Evolutionary conservation across 2,888 invertebrate genomes (phyloP), one percentile per base, ranked within the genome.

Genomic region (Thecophora atra): DNA sequence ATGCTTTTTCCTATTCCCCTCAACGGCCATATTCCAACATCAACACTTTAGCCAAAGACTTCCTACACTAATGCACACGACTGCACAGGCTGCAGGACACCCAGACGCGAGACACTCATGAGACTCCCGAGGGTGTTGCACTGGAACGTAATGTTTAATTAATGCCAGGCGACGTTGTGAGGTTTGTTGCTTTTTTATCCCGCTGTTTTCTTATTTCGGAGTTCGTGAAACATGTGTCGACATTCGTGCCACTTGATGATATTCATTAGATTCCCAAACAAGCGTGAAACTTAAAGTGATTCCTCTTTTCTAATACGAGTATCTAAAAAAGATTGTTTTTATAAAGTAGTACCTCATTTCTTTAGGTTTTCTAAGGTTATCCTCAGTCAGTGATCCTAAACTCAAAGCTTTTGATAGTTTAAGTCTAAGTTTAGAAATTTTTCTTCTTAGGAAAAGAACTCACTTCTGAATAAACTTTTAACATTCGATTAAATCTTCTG

Each of bases 91-190:
- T 60, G 19, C 58, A 37, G 44, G 44, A 11, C 24, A 54, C 54
- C 54, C 56, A 56, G 30, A 17, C 67, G 37, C 47, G 51, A 5
- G 65, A 24, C 51, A 47, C 47, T 24, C 51, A 15, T 15, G 21
- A 28, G 70, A 62, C 52, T 62, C 52, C 21, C 21, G 63, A 63
- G 70, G 70, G 70, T 70, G 70, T 70, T 52, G 68, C 68, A 42
- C 70, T 63, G 70, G 70, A 62, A 70, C 70, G 62, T 70, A 63
- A 70, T 70, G 70, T 70, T 70, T 70, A 70, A 70, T 70, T 70
- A 70, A 70, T 70, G 63, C 2, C 62, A 51, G 62, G 62, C 62
- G 63, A 37, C 63, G 37, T 37, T 30, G 54, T 26, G 24, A 52
- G 66, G 28, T 51, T 21, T 51, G 15, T 19, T 47, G 47, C 17